Percentiles rank a stretch among this genome's conserved stretches.
Evolutionary conservation across 2,797 vertebrate species (phyloP).

Genomic region (Monodelphis domestica): DNA sequence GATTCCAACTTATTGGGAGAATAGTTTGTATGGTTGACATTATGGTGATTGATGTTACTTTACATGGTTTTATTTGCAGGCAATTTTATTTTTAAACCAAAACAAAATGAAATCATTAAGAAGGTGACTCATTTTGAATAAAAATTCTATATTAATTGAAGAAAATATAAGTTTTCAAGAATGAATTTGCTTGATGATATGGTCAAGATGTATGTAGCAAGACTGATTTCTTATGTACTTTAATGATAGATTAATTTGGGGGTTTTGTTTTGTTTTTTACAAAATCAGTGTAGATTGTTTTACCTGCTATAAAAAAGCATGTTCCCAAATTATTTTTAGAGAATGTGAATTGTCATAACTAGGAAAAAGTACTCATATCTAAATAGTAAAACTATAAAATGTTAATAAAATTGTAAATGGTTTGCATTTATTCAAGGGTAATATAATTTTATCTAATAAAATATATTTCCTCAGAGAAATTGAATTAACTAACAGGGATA

Average conservation of each 20-base stretch:
- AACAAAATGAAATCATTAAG: slow-evolving; percentile 60
- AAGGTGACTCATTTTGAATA: slow-evolving; percentile 18
- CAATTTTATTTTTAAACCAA: slow-evolving; percentile 58
- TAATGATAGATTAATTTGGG: slow-evolving; percentile 59
- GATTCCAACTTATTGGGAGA: slow-evolving; percentile 37
- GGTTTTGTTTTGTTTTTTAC: no score
- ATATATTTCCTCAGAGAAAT: slow-evolving; percentile 14
- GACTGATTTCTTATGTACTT: slow-evolving; percentile 44
- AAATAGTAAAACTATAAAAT: slow-evolving; percentile 38
- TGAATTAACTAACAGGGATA: background rate
- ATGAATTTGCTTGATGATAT: slow-evolving; percentile 53
- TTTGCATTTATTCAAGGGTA: background rate
- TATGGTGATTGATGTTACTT: slow-evolving; percentile 17
- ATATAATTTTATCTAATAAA: background rate
- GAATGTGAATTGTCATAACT: slow-evolving; percentile 62
- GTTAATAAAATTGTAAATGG: slow-evolving; percentile 16
- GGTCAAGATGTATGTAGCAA: slow-evolving; percentile 25
- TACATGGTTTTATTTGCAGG: background rate
- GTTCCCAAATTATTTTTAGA: slow-evolving; percentile 67
- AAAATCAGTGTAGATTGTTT: slow-evolving; percentile 5
- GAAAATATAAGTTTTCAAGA: slow-evolving; percentile 21
- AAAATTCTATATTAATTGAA: slow-evolving; percentile 45
- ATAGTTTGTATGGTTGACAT: slow-evolving; percentile 33
- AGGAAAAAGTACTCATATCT: slow-evolving; percentile 6
- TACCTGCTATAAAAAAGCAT: slow-evolving; percentile 59